Evolutionary conservation across 1,140 invertebrate genomes (phyloP).

Genomic region (Cotesia chilonis): DNA sequence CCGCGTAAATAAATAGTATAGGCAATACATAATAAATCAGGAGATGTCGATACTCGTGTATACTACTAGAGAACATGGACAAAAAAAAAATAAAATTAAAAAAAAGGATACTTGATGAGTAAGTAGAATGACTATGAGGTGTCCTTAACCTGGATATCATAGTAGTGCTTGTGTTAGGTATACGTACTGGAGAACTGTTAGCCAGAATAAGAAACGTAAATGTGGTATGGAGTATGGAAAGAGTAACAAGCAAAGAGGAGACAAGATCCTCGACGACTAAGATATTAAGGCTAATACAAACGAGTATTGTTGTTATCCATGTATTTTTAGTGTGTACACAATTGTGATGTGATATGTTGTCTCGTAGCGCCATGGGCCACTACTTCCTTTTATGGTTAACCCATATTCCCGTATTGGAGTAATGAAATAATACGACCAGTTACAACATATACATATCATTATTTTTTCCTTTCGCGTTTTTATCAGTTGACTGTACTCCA

Average conservation of each 20-base stretch:
- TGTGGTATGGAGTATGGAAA: no score
- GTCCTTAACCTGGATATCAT: slow-evolving; percentile 64
- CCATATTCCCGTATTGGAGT: slow-evolving; percentile 51
- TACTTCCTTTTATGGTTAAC: slow-evolving; percentile 59
- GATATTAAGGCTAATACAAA: slow-evolving; percentile 19
- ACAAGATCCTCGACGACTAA: neutral
- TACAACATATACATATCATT: slow-evolving; percentile 16
- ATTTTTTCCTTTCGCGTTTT: slow-evolving; percentile 13
- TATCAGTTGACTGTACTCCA: neutral
- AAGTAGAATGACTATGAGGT: slow-evolving; percentile 44
- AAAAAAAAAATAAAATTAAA: neutral
- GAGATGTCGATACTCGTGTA: no score
- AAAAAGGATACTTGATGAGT: slow-evolving; percentile 31
- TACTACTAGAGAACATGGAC: no score
- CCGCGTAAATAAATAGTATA: no score
- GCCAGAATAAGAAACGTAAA: no score
- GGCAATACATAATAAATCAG: no score
- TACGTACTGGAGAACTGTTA: no score
- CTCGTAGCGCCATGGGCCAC: slow-evolving; percentile 23
- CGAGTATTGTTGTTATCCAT: slow-evolving; percentile 18
- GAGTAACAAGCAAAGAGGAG: slow-evolving; percentile 7
- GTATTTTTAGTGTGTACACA: neutral
- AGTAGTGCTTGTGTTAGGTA: no score
- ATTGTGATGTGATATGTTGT: neutral
- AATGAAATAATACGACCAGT: slow-evolving; percentile 31